Evolutionary conservation across 2,113 vertebrate species (phyloP).

Genomic region (Diadophis punctatus): DNA sequence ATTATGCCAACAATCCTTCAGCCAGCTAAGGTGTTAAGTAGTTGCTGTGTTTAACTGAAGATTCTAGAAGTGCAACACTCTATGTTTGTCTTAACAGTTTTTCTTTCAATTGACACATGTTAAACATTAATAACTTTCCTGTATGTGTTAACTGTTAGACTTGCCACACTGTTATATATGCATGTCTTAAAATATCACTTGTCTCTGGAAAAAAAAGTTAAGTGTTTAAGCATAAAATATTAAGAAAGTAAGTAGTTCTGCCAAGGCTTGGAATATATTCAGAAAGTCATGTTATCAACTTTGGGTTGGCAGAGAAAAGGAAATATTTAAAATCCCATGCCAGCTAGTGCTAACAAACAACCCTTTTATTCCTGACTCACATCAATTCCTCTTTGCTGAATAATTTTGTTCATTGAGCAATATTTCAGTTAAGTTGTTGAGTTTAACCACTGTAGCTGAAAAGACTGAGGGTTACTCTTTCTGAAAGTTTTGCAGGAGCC

Average conservation of each 20-base stretch:
- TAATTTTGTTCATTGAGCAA: constrained; percentile 61
- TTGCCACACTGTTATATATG: constrained; percentile 4
- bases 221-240: constrained; percentile 51
- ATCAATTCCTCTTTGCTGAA: constrained; percentile 54
- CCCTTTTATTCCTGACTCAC: constrained; percentile 61
- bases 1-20: neutral
- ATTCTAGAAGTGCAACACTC: constrained; percentile 33
- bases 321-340: constrained; percentile 52
- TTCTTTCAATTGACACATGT: constrained; percentile 24
- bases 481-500: constrained; percentile 51
- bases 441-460: constrained; percentile 63
- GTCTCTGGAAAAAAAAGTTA: constrained; percentile 52
- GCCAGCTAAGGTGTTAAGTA: constrained; percentile 1
- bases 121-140: constrained; percentile 48
- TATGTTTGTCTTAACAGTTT: constrained; percentile 35
- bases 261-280: constrained; percentile 64
- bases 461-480: constrained; percentile 52
- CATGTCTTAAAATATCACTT: constrained; percentile 36
- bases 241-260: constrained; percentile 54
- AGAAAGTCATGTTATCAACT: constrained; percentile 66
- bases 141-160: neutral
- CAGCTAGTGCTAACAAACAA: constrained; percentile 62
- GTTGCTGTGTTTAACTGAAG: constrained; percentile 16
- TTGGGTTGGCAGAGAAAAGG: constrained; percentile 56
- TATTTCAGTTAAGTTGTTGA: constrained; percentile 68